phyloP scores from a whole-genome alignment of 2,797 vertebrate genomes.

The Pangasius krempfi region DNA sequence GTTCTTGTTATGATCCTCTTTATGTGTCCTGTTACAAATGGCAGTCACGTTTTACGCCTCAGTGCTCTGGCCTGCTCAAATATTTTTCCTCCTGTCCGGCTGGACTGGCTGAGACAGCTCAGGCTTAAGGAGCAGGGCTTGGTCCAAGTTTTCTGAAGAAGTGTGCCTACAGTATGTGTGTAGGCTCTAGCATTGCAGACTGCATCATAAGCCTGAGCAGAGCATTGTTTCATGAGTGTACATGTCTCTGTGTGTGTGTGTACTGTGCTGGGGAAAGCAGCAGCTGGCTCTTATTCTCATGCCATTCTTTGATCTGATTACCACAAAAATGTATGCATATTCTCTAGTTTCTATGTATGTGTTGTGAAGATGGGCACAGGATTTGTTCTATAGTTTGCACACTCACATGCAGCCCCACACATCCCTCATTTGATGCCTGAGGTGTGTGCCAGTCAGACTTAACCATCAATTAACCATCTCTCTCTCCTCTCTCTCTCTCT shows the following conservation, averaged over 20 bases:
- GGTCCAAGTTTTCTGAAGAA: slow-evolving; percentile 24
- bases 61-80: slow-evolving; percentile 60
- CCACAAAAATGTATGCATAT: background rate
- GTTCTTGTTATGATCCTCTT: slow-evolving; percentile 72
- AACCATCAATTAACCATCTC: slow-evolving; percentile 10
- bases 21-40: slow-evolving; percentile 76
- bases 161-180: slow-evolving; percentile 7
- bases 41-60: slow-evolving; percentile 68
- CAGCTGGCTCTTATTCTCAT: slow-evolving; percentile 43
- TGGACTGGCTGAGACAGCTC: slow-evolving; percentile 21
- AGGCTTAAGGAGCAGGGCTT: slow-evolving; percentile 32
- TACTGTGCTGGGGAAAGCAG: background rate
- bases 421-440: background rate
- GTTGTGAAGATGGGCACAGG: background rate
- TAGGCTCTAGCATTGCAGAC: slow-evolving; percentile 7
- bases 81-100: slow-evolving; percentile 59
- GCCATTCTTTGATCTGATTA: slow-evolving; percentile 34
- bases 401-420: background rate
- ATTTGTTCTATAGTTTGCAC: background rate
- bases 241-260: slow-evolving; percentile 7
- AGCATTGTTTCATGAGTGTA: background rate
- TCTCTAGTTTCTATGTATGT: background rate
- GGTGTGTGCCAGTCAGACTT: background rate
- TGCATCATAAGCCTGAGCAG: slow-evolving; percentile 2
- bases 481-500: slow-evolving; percentile 36